Evolutionary conservation across 2,888 invertebrate species (phyloP).

Genomic region (Conchocele bisecta): DNA sequence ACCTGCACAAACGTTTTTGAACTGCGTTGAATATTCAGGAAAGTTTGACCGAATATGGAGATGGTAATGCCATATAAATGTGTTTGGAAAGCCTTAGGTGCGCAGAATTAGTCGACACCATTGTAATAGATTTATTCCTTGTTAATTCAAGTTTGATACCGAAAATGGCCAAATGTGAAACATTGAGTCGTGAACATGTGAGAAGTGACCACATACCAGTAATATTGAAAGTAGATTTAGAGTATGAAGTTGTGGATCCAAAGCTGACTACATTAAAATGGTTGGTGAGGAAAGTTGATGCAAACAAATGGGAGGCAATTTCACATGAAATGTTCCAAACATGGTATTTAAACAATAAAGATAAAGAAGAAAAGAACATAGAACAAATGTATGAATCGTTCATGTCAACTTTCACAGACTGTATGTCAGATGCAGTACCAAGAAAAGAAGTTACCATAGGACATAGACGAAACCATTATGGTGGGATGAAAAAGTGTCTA

Average conservation of each 20-base stretch:
- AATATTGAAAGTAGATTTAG: neutral
- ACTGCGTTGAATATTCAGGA: too few species aligned
- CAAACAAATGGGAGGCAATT: neutral
- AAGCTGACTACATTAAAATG: neutral
- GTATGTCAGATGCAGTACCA: conserved; percentile 14
- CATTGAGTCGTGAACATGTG: neutral
- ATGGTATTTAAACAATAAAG: neutral
- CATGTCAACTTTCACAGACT: conserved; percentile 4
- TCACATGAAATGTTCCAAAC: conserved; percentile 9
- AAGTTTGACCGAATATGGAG: too few species aligned
- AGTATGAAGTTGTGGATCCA: neutral
- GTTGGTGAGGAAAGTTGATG: neutral
- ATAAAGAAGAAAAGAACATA: neutral
- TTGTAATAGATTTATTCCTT: conserved; percentile 15
- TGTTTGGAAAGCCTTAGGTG: too few species aligned
- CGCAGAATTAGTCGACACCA: too few species aligned
- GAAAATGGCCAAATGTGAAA: conserved; percentile 9
- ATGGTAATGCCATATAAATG: too few species aligned
- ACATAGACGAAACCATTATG: conserved; percentile 12
- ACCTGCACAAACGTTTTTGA: too few species aligned
- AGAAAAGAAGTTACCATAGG: conserved; percentile 4
- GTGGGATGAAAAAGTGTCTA: conserved; percentile 1
- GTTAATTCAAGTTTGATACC: conserved; percentile 6
- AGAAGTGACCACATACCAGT: conserved; percentile 6
- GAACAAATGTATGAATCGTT: conserved; percentile 14